Percentiles rank a stretch among this genome's conserved stretches.
Conservation (phyloP, 1,140 invertebrate species). For the Listronotus oregonensis region DNA sequence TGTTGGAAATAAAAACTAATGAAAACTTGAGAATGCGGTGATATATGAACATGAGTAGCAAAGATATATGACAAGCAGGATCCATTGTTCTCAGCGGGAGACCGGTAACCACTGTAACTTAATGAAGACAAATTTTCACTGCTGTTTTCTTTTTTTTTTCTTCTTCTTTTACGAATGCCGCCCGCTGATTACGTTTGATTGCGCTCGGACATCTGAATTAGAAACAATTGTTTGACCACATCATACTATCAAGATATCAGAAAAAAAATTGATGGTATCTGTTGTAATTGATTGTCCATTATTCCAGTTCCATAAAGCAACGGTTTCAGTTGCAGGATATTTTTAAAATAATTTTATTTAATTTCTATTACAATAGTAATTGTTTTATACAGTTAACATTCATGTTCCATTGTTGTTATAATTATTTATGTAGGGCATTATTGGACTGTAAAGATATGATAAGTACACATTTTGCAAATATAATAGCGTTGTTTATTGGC, state of each 20-base stretch:
- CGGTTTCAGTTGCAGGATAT: neutral
- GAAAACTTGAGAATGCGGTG: slow-evolving; percentile 25
- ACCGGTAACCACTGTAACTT: slow-evolving; percentile 40
- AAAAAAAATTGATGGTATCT: slow-evolving; percentile 23
- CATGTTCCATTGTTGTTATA: too few species aligned
- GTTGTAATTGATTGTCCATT: slow-evolving; percentile 29
- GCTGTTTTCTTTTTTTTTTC: slow-evolving; percentile 22
- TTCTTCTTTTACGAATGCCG: slow-evolving; percentile 27
- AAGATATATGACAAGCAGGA: slow-evolving; percentile 29
- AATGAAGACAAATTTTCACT: slow-evolving; percentile 49
- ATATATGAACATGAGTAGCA: slow-evolving; percentile 41
- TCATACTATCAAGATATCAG: slow-evolving; percentile 34
- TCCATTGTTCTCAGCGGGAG: slow-evolving; percentile 47
- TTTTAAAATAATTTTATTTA: too few species aligned
- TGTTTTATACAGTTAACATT: too few species aligned
- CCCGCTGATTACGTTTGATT: slow-evolving; percentile 42
- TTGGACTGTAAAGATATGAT: too few species aligned
- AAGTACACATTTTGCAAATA: too few species aligned
- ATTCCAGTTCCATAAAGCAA: slow-evolving; percentile 5
- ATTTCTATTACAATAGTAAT: too few species aligned
- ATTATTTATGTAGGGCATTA: too few species aligned
- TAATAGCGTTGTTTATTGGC: too few species aligned
- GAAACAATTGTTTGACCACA: slow-evolving; percentile 40
- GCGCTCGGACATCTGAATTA: slow-evolving; percentile 40
- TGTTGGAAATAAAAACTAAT: slow-evolving; percentile 1